Base-by-base conservation (phyloP, 2,797 vertebrate species). In the Enteromius viviparus region DNA sequence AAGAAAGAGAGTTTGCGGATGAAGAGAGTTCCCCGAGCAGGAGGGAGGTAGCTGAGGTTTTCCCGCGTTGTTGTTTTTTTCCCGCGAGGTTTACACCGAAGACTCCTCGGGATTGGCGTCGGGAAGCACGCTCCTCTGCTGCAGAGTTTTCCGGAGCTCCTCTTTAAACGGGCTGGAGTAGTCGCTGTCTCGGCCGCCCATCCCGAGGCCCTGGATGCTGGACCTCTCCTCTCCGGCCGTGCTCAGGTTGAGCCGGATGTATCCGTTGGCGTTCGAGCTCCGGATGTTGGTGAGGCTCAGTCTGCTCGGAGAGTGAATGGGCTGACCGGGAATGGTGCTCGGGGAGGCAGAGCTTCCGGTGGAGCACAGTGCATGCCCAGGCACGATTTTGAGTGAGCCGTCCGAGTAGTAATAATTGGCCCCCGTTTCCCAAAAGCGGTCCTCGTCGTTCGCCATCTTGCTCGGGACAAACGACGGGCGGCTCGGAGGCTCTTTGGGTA, bases 21-120 rank as follows among this genome's bases (percentile, higher is more conserved):
- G 89, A 84, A 89, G 85, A 92, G 90, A 90, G 76, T 92, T 91
- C 94, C 93, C 91, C 71, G 29, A 66, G 70, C 86, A 90, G 89
- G 94, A 94, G 92, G 92, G 94, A 95, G 95, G 95, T 95, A 95
- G 94, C 87, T 92, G 90, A 91, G 91, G 94, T 93, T 91, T 89
- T 91, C 78, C 45, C 45, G 45, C 75, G 82, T 90, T 37, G 10
- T 58, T 23, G 82, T 65, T 10, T 42, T 45, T 12, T 11, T 2
- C 9, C 34, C 32, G 82, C 47, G 84, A 82, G 89, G 86, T 89
- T 91, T 97, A 98, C 88, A 99, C 97, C 0, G 97, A 98, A 0
- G 97, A 99, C 93, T 99, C 98, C 94, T 99, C 97, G 0, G 98
- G 98, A 91, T 98, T 99, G 53, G 98, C 97, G 81, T 99, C 97